Percentiles rank a stretch among this genome's conserved stretches.
phyloP scores from a whole-genome alignment of 2,113 vertebrate species.

The Platysternon megacephalum region DNA sequence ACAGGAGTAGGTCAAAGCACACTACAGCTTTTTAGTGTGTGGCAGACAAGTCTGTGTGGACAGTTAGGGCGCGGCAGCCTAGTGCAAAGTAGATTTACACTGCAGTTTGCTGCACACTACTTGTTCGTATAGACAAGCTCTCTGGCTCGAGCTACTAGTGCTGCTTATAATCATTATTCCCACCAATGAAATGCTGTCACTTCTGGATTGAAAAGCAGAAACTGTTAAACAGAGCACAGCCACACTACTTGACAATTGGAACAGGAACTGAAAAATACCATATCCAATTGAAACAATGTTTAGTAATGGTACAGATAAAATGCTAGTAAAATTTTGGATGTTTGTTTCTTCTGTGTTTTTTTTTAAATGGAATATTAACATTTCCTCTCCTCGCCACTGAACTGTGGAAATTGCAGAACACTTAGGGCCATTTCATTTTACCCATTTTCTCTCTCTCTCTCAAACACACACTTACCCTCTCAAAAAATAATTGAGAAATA shows the following conservation, averaged over 20 bases:
- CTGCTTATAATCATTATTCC: not conserved
- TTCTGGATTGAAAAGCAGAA: not conserved
- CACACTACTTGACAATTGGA: not conserved
- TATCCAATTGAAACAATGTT: not conserved
- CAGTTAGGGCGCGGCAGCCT: not conserved
- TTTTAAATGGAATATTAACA: not conserved
- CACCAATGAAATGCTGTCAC: not conserved
- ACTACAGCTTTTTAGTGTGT: not conserved
- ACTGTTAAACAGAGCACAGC: not conserved
- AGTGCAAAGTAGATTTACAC: not conserved
- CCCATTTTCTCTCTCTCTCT: not conserved
- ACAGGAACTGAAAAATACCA: not conserved
- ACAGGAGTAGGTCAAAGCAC: not conserved
- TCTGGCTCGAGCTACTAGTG: not conserved
- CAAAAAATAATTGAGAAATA: not conserved
- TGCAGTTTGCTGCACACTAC: not conserved
- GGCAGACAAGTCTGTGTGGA: not conserved
- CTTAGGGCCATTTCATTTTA: not conserved
- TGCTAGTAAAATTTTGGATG: not conserved
- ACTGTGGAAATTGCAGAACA: not conserved
- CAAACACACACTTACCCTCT: not conserved
- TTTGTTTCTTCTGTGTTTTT: not conserved
- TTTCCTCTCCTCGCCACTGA: fast-evolving
- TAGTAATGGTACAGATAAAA: not conserved
- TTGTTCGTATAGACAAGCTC: not conserved